A percentile compares a stretch with the other conserved stretches of the same genome.
Evolutionary conservation across 1,140 invertebrate species (phyloP).

Genomic region (Ceratosolen fusciceps): DNA sequence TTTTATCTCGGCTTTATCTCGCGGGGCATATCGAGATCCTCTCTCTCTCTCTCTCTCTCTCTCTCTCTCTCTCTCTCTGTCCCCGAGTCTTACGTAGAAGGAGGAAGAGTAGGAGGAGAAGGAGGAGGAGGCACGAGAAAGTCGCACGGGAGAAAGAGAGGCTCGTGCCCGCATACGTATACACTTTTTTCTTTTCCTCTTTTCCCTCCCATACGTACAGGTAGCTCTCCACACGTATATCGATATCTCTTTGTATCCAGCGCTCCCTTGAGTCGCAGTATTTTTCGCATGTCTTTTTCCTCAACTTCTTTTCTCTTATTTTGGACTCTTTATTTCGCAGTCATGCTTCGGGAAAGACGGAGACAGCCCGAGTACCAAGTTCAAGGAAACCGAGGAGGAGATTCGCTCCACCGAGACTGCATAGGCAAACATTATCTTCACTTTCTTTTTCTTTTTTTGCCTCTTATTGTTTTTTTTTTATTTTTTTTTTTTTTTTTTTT

Average conservation of each 20-base stretch:
- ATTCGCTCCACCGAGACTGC: background rate
- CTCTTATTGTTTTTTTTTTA: too few relatives aligned
- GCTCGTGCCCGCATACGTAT: background rate
- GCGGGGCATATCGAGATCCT: background rate
- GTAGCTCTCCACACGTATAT: background rate
- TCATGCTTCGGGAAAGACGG: background rate
- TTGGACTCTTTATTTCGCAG: background rate
- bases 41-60: background rate
- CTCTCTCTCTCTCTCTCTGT: background rate
- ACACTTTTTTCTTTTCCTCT: background rate
- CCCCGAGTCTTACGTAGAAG: background rate
- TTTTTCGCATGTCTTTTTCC: background rate
- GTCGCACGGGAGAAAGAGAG: background rate
- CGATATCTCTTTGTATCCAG: constrained; percentile 16
- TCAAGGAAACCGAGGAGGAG: constrained; percentile 15
- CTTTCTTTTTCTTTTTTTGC: too few relatives aligned
- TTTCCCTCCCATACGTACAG: background rate
- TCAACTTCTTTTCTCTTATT: too few relatives aligned
- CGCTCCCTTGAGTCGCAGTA: background rate
- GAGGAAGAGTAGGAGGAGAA: background rate
- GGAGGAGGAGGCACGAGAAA: too few relatives aligned
- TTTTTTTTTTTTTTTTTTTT: too few relatives aligned
- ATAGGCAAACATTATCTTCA: too few relatives aligned
- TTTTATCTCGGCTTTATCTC: constrained; percentile 32
- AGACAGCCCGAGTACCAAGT: background rate